Base-by-base conservation (phyloP, 2,113 vertebrate genomes). In the Plecturocebus donacophilus region DNA sequence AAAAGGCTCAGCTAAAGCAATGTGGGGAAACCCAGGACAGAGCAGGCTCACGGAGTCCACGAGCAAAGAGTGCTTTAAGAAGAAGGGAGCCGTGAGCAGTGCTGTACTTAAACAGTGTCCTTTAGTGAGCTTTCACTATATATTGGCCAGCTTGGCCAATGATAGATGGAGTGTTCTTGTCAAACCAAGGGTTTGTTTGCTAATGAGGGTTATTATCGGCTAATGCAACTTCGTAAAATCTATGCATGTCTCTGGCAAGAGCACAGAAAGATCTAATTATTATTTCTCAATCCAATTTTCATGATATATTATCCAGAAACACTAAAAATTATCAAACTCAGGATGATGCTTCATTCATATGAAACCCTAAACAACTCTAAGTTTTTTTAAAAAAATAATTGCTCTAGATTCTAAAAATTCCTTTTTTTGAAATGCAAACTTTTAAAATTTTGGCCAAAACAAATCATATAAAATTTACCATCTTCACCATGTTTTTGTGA, bases 251-350 rank as follows among this genome's bases (percentile, higher is more conserved):
- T 87, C 54, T 79, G 81, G 40, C 35, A 73, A 86, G 70, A 68
- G 25, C 17, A 20, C 6, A 16, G 47, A 79, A 58, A 70, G 35
- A 58, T 79, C 35, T 40, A 77, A 85, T 91, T 58, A 95, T 40
- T 93, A 16, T 91, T 80, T 84, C 76, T 90, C 54, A 77, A 80
- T 94, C 64, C 38, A 73, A 58, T 87, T 94, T 87, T 93, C 45
- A 45, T 79, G 70, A 87, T 42, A 83, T 70, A 71, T 38, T 89
- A 64, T 66, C 42, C 80, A 86, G 89, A 82, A 95, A 68, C 23
- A 45, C 61, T 35, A 79, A 88, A 81, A 70, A 54, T 83, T 10
- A 0, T 95, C 81, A 83, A 82, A 85, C 25, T 92, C 49, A 56
- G 40, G 42, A 82, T 93, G 76, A 75, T 45, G 76, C 25, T 93